Conservation (phyloP, 2,888 invertebrate genomes). For the Drosophila subsilvestris region DNA sequence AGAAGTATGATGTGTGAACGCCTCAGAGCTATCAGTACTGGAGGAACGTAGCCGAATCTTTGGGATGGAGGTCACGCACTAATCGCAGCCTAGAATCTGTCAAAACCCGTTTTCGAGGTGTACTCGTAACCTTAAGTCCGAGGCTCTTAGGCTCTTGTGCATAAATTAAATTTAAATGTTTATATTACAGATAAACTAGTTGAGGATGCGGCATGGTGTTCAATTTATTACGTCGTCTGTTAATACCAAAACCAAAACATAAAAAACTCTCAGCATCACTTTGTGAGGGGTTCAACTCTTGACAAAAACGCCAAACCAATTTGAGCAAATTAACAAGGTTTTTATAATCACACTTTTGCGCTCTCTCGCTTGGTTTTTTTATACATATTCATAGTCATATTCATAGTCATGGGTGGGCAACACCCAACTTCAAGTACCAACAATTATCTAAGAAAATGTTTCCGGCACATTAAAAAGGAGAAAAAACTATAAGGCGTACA, state of each 20-base stretch:
- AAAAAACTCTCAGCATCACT: neutral
- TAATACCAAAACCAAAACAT: neutral
- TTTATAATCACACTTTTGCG: slow-evolving; percentile 22
- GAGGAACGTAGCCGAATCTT: slow-evolving; percentile 8
- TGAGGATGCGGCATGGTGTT: slow-evolving; percentile 19
- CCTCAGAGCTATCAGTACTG: slow-evolving; percentile 1
- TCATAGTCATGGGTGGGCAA: slow-evolving; percentile 17
- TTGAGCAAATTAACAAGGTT: slow-evolving; percentile 27
- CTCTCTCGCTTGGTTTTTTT: neutral
- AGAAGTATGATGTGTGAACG: slow-evolving; percentile 14
- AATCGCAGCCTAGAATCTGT: slow-evolving; percentile 25
- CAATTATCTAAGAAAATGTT: slow-evolving; percentile 60
- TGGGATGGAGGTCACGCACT: slow-evolving; percentile 12
- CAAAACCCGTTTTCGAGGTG: slow-evolving; percentile 36
- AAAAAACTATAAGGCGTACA: slow-evolving; percentile 14
- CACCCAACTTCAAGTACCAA: slow-evolving; percentile 42
- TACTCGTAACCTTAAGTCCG: slow-evolving; percentile 37
- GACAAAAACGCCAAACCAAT: slow-evolving; percentile 28
- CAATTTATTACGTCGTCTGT: neutral
- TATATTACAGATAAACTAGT: slow-evolving; percentile 29
- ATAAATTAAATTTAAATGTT: slow-evolving; percentile 24
- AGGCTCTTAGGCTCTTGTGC: slow-evolving; percentile 6
- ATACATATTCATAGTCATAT: neutral
- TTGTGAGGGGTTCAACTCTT: neutral
- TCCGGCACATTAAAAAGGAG: slow-evolving; percentile 61